A percentile compares a stretch with the other conserved stretches of the same genome.
These are phyloP conservation scores for Elaphurus davidianus DNA, from an alignment of 2,113 vertebrate species.

Conservation along the genomic window DNA sequence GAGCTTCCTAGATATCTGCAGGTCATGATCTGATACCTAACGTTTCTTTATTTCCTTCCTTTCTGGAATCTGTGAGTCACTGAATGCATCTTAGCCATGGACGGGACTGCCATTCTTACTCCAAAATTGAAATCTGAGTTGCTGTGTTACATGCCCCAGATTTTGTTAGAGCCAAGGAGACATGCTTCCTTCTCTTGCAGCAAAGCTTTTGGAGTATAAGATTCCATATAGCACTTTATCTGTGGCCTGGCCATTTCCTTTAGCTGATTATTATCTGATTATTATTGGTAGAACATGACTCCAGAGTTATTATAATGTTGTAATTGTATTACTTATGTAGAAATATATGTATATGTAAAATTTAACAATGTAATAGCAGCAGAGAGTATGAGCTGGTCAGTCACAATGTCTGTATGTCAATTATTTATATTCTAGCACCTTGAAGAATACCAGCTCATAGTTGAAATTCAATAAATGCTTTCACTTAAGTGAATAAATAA, in stretches of 20 bases:
- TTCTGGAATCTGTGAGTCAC: background rate
- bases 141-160: background rate
- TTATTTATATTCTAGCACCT: background rate
- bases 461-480: background rate
- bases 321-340: background rate
- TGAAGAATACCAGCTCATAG: background rate
- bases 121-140: background rate
- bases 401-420: background rate
- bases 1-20: background rate
- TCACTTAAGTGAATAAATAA: slow-evolving; percentile 10
- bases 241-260: background rate
- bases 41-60: slow-evolving; percentile 12
- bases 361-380: background rate
- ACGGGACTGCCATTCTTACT: background rate
- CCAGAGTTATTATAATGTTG: background rate
- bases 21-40: background rate
- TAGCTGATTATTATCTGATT: slow-evolving; percentile 1
- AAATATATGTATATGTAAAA: background rate
- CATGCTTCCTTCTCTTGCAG: background rate
- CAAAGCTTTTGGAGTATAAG: background rate
- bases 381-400: background rate
- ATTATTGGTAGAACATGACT: slow-evolving; percentile 4
- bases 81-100: background rate
- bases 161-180: background rate
- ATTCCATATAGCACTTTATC: background rate